Percentiles rank a stretch among this genome's conserved stretches.
These are phyloP conservation scores for Steinernema hermaphroditum DNA, from an alignment of 2,888 invertebrate species.

Conservation along the genomic window DNA sequence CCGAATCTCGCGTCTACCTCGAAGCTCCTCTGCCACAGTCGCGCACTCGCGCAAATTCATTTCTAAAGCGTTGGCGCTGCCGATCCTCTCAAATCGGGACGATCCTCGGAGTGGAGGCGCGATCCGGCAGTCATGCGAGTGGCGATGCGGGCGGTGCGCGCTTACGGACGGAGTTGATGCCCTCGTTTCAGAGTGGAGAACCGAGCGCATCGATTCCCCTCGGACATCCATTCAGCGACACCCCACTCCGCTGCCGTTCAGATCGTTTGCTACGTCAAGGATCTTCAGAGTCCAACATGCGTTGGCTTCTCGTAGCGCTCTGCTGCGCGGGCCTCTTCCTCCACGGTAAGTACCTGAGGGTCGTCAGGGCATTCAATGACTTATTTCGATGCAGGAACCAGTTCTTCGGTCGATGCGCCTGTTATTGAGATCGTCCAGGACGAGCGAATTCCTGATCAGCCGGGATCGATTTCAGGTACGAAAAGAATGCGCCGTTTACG, in stretches of 20 bases:
- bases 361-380: neutral
- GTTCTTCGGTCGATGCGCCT: slow-evolving; percentile 31
- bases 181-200: slow-evolving; percentile 30
- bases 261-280: neutral
- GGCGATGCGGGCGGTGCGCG: slow-evolving; percentile 18
- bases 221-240: neutral
- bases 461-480: slow-evolving; percentile 23
- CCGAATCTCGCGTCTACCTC: neutral
- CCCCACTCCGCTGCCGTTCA: neutral
- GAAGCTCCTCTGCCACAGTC: neutral
- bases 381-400: slow-evolving; percentile 18
- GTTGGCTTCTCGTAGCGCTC: slow-evolving; percentile 9
- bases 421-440: slow-evolving; percentile 29
- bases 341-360: neutral
- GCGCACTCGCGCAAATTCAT: neutral
- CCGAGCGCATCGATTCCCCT: slow-evolving; percentile 9
- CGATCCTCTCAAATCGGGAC: neutral
- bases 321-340: slow-evolving; percentile 28
- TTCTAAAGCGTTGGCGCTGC: neutral
- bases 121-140: neutral
- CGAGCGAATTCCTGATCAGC: slow-evolving; percentile 25
- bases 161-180: slow-evolving; percentile 28
- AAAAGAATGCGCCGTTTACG: neutral
- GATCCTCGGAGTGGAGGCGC: slow-evolving; percentile 14
- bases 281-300: neutral